Percentiles rank a stretch among this genome's conserved stretches.
Evolutionary conservation across 2,113 vertebrate genomes (phyloP).

Genomic region (Equus quagga): DNA sequence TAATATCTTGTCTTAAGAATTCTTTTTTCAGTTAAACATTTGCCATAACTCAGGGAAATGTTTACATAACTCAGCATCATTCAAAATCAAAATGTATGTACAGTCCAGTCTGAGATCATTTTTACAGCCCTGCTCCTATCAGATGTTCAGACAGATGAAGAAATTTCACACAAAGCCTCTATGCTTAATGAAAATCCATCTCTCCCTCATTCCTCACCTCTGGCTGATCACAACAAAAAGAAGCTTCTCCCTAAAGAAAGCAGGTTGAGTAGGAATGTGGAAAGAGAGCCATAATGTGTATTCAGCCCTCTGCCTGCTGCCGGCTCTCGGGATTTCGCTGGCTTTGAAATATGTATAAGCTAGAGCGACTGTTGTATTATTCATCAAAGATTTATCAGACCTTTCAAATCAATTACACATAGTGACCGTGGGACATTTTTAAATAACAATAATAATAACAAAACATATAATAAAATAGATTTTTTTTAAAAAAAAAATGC

Average conservation of each 20-base stretch:
- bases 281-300: constrained; percentile 56
- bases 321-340: constrained; percentile 64
- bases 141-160: constrained; percentile 41
- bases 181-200: constrained; percentile 61
- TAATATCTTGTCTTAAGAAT: constrained; percentile 46
- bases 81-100: constrained; percentile 58
- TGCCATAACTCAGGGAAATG: constrained; percentile 49
- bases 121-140: constrained; percentile 56
- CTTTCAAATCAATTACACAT: constrained; percentile 66
- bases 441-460: constrained; percentile 51
- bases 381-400: constrained; percentile 71
- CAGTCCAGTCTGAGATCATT: constrained; percentile 42
- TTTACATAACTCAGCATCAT: constrained; percentile 44
- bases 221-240: constrained; percentile 53
- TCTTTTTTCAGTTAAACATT: constrained; percentile 51
- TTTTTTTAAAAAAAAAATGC: neutral
- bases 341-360: constrained; percentile 75
- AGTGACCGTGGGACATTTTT: constrained; percentile 41
- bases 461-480: constrained; percentile 33
- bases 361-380: constrained; percentile 67
- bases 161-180: constrained; percentile 60
- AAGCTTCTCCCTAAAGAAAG: constrained; percentile 60
- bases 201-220: constrained; percentile 45
- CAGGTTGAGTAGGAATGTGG: neutral
- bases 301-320: constrained; percentile 47